phyloP scores from a whole-genome alignment of 2,797 vertebrate genomes.

The Pachyuromys duprasi region DNA sequence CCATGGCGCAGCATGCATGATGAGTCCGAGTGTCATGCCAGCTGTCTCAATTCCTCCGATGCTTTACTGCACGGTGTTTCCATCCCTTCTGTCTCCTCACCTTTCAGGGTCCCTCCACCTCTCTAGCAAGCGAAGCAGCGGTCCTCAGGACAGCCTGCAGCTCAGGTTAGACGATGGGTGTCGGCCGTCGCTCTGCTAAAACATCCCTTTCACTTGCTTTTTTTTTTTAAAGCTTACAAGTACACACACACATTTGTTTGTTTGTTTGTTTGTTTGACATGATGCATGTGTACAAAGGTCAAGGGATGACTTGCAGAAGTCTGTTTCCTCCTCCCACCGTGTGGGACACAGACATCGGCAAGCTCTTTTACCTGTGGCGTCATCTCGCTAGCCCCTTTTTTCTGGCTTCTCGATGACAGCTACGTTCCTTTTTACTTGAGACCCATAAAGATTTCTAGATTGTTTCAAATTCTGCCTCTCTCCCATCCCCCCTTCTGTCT shows the following conservation, averaged over 20 bases:
- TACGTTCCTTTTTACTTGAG: not conserved
- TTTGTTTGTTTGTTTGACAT: not conserved
- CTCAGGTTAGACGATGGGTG: not conserved
- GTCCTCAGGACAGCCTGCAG: not conserved
- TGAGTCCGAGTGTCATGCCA: not conserved
- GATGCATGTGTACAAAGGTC: not conserved
- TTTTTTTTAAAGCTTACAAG: not conserved
- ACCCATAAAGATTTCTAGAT: not conserved
- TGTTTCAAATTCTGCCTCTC: not conserved
- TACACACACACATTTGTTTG: too few species aligned
- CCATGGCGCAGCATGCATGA: not conserved
- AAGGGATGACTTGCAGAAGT: not conserved
- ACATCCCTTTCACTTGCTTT: not conserved
- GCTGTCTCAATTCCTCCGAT: not conserved
- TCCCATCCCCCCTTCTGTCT: accelerated
- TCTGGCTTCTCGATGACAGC: slow-evolving; percentile 33
- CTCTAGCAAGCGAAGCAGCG: not conserved
- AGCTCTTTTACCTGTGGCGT: not conserved
- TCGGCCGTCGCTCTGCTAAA: slow-evolving; percentile 6
- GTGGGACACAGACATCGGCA: not conserved
- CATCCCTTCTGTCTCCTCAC: not conserved
- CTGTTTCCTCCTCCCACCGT: not conserved
- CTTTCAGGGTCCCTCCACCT: not conserved
- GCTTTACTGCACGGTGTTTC: not conserved
- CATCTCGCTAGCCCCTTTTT: not conserved